Evolutionary conservation across 1,140 invertebrate species (phyloP), one percentile per base, ranked within the genome.

Genomic region (Drosophila nasuta): DNA sequence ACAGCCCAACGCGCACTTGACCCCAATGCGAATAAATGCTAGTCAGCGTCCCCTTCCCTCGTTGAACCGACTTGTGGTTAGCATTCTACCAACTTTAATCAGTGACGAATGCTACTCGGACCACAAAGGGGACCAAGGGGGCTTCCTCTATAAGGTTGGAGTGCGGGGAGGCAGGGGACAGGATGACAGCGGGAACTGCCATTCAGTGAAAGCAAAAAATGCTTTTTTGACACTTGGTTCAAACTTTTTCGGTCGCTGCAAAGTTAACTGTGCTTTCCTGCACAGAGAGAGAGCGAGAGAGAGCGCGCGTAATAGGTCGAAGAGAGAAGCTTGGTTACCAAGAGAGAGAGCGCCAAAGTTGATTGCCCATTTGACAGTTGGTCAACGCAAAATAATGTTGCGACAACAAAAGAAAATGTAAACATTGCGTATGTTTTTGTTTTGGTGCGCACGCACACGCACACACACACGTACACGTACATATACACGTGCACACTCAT

Each of bases 381-480:
- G 48, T 41, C 46, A 62, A 58, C 58, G 54, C 57, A 64, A 68
- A 79, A 82, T 64, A 43, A 56, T 68, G 71, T 78, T 86, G 82
- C 78, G 75, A 82, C 82, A 82, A 86, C 83, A 82, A 78, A 78
- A 77, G 74, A 88, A 81, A 89, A 89, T 78, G 85, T 88, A 88
- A 88, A 88, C 85, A 88, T 85, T 89, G 80, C 67, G 80, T 77
- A 68, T 76, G 82, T 87, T 87, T 86, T 87, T 88, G 82, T 86
- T 86, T 79, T 79, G 79, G 73, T 79, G 80, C 71, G 52, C 65
- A 74, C 43, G 41, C 75, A 28, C 38, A 57, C 62, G 63, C 57
- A 38, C 64, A 43, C 20, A 59, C 35, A 35, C 15, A 43, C 13
- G 28, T 6, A 56, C 64, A 33, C 45, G 2, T 20, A 46, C 17